A percentile compares a stretch with the other conserved stretches of the same genome.
These are phyloP conservation scores for Andrena cerasifolii DNA, from an alignment of 1,140 invertebrate species.

Conservation along the genomic window DNA sequence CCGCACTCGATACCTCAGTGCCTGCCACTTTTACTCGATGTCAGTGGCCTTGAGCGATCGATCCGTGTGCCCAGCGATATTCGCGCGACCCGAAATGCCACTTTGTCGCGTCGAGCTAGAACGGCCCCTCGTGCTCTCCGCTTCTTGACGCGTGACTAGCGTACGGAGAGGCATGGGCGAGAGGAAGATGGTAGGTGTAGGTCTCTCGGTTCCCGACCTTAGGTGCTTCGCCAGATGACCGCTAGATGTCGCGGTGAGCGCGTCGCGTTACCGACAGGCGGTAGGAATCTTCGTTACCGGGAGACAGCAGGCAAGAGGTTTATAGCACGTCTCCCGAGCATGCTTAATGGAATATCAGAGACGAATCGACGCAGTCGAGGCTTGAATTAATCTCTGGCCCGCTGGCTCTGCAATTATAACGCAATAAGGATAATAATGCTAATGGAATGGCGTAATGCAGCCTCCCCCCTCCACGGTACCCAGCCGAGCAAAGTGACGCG, in stretches of 20 bases:
- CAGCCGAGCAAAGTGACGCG: constrained; percentile 1
- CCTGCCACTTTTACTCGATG: too few relatives aligned
- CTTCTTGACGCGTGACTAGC: too few relatives aligned
- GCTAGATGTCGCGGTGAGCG: constrained; percentile 58
- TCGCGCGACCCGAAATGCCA: too few relatives aligned
- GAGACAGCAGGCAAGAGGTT: background rate
- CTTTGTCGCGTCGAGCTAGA: too few relatives aligned
- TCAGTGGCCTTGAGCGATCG: too few relatives aligned
- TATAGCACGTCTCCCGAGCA: background rate
- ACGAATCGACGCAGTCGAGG: background rate
- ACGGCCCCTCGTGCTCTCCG: too few relatives aligned
- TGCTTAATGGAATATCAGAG: background rate
- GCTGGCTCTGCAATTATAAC: constrained; percentile 30
- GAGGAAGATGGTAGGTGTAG: background rate
- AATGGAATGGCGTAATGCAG: constrained; percentile 23
- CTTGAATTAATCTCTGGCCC: constrained; percentile 28
- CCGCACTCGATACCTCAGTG: too few relatives aligned
- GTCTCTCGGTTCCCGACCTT: background rate
- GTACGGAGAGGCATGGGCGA: too few relatives aligned
- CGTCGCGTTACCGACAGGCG: constrained; percentile 9
- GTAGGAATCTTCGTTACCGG: constrained; percentile 35
- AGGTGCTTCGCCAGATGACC: constrained; percentile 22
- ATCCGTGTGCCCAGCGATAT: too few relatives aligned
- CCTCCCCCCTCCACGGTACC: background rate
- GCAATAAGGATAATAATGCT: constrained; percentile 24